These are phyloP conservation scores for Calidris pugnax DNA, from an alignment of 2,113 vertebrate genomes.

Conservation along the genomic window DNA sequence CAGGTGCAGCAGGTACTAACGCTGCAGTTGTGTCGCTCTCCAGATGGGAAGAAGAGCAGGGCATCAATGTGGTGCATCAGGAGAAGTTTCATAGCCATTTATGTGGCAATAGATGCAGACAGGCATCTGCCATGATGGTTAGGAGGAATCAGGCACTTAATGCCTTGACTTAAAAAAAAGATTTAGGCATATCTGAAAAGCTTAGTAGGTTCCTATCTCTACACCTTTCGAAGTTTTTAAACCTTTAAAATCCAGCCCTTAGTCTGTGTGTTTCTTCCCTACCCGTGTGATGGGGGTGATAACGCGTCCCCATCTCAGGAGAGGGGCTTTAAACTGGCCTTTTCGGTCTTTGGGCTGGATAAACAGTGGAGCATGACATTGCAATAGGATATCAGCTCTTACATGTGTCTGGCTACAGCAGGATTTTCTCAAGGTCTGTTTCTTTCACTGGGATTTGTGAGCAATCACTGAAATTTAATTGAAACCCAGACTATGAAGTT, in stretches of 20 bases:
- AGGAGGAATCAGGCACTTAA: neutral
- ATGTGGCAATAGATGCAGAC: neutral
- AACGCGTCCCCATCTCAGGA: neutral
- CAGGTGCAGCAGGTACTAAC: neutral
- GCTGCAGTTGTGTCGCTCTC: neutral
- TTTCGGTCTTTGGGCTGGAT: neutral
- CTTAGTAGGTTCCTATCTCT: neutral
- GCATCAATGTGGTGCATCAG: neutral
- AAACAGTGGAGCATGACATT: neutral
- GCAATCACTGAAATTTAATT: neutral
- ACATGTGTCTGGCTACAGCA: neutral
- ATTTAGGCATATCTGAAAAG: neutral
- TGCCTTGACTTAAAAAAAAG: neutral
- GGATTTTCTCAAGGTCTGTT: neutral
- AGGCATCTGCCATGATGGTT: neutral
- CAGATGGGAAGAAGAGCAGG: neutral
- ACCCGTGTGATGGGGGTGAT: neutral
- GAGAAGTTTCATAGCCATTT: neutral
- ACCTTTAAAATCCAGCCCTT: neutral
- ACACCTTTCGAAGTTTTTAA: neutral
- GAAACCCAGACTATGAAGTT: neutral
- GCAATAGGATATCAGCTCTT: neutral
- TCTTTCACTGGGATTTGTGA: neutral
- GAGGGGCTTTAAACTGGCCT: neutral
- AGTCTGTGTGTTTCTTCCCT: neutral